A percentile compares a stretch with the other conserved stretches of the same genome.
Evolutionary conservation across 2,797 vertebrate genomes (phyloP).

Genomic region (Paguma larvata): DNA sequence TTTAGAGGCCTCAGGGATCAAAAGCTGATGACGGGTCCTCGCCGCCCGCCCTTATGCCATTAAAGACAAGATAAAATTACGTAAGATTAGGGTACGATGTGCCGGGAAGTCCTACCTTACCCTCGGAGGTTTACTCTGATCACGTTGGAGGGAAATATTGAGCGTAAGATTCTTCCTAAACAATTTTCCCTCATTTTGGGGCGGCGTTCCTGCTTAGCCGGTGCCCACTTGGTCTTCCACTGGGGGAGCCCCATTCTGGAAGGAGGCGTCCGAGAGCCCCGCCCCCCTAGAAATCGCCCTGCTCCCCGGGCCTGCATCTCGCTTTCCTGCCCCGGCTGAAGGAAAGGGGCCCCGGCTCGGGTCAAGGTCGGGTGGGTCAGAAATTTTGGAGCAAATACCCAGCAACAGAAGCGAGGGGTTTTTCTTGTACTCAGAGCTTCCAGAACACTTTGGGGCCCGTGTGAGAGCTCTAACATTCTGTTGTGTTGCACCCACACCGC

Average conservation of each 20-base stretch:
- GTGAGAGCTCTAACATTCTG: rapidly evolving
- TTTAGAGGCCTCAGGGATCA: not conserved
- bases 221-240: rapidly evolving
- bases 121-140: not conserved
- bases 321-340: not conserved
- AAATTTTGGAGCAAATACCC: not conserved
- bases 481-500: not conserved
- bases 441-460: not conserved
- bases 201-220: not conserved
- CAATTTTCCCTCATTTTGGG: not conserved
- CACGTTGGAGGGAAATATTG: not conserved
- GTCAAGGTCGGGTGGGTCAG: not conserved
- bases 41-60: not conserved
- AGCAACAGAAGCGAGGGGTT: not conserved
- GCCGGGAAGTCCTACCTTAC: not conserved
- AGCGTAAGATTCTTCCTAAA: not conserved
- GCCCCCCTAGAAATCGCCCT: no score
- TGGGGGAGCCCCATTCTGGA: not conserved
- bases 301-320: no score
- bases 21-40: not conserved
- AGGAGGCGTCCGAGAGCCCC: not conserved
- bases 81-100: not conserved
- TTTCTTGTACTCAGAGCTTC: not conserved
- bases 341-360: no score
- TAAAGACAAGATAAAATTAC: not conserved